Evolutionary conservation across 2,113 vertebrate species (phyloP), one percentile per base, ranked within the genome.

Genomic region (Eudorcas thomsonii): DNA sequence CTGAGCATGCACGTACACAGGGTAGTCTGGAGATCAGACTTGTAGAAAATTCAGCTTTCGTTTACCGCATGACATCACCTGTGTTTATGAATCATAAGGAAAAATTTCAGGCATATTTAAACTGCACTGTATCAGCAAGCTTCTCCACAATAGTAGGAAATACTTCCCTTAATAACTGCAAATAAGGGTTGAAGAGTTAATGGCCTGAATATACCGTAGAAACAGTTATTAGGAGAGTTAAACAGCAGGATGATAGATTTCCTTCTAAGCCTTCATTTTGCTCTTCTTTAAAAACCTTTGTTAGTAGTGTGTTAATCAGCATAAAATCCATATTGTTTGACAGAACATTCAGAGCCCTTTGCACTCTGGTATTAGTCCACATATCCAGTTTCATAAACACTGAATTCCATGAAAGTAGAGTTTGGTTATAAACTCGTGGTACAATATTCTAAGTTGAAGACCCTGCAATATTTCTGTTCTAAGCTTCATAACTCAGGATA

Each of bases 51-150:
- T 77, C 67, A 48, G 25, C 55, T 92, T 89, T 87, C 30, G 17
- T 7, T 90, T 83, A 90, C 26, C 33, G 57, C 62, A 52, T 74
- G 36, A 43, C 21, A 6, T 80, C 43, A 77, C 77, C 39, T 84
- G 17, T 88, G 45, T 62, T 77, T 96, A 87, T 96, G 90, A 94
- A 60, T 90, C n/a, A n/a, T 26, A 60, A 84, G 85, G 91, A 50
- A 78, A 92, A 93, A 78, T 59, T 30, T 85, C 62, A 90, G 23
- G 15, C 39, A 36, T 64, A 30, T 83, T 87, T 84, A 87, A 90
- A 87, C 52, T 93, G 16, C 33, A 74, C 54, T 59, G 39, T 71
- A 8, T 71, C 36, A 48, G 1, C 95, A 52, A 89, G 26, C 55
- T 74, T 96, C 62, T 95, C 36, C 60, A 90, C 83, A 96, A 45